Percentiles rank a stretch among this genome's conserved stretches.
Evolutionary conservation across 2,797 vertebrate genomes (phyloP).

Genomic region (Sphaeramia orbicularis): DNA sequence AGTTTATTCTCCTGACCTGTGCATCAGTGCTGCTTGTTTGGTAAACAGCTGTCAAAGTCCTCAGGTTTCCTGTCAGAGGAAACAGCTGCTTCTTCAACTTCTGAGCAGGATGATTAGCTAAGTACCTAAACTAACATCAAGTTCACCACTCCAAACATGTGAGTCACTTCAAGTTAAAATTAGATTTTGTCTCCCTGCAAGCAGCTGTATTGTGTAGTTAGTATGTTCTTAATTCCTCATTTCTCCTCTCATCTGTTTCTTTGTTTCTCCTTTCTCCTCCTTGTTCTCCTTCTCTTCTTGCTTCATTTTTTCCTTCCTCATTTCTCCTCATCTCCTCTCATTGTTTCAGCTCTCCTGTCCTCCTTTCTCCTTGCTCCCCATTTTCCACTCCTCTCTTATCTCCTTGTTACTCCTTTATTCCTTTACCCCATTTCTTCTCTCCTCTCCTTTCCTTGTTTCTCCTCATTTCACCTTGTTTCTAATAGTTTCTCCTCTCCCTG

Average conservation of each 20-base stretch:
- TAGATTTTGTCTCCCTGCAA: conserved; percentile 16
- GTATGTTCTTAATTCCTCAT: conserved; percentile 9
- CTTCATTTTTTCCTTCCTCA: no score
- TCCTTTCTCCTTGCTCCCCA: no score
- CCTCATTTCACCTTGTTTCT: no score
- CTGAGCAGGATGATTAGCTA: conserved; percentile 16
- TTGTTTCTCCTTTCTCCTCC: background rate
- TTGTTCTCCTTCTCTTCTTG: no score
- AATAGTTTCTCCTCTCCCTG: no score
- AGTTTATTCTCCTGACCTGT: conserved; percentile 27
- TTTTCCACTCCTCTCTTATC: no score
- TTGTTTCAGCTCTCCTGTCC: no score
- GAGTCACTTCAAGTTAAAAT: conserved; percentile 23
- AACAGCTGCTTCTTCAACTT: conserved; percentile 23
- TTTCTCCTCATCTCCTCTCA: no score
- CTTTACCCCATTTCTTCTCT: no score
- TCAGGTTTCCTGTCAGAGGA: conserved; percentile 10
- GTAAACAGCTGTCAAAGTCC: conserved; percentile 34
- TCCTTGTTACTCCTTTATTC: no score
- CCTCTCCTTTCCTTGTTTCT: no score
- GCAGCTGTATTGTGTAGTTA: conserved; percentile 13
- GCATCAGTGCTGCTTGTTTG: conserved; percentile 12
- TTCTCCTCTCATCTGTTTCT: conserved; percentile 12
- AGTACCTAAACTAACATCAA: conserved; percentile 16
- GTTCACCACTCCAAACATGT: conserved; percentile 27